phyloP scores from a whole-genome alignment of 35 echinoderm and acorn worm genomes.

The Ophiothrix spiculata region DNA sequence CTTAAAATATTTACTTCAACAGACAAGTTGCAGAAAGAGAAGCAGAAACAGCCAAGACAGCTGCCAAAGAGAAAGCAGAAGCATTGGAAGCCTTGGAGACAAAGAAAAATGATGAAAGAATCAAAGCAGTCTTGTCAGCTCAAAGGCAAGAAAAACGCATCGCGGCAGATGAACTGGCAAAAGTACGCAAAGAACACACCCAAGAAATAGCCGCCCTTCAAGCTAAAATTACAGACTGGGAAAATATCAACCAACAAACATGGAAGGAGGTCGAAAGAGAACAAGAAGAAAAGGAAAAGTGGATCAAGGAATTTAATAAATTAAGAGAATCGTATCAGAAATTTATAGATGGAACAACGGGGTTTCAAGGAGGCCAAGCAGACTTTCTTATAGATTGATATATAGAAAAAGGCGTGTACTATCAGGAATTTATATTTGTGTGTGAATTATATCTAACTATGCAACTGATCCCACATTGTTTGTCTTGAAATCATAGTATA shows the following conservation, averaged over 20 bases:
- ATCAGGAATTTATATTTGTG: too few relatives aligned
- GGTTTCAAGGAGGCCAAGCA: slow-evolving; percentile 41
- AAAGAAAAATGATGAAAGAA: slow-evolving; percentile 38
- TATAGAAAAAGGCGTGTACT: too few relatives aligned
- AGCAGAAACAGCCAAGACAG: slow-evolving; percentile 12
- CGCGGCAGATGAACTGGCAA: slow-evolving; percentile 42
- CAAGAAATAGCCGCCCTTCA: slow-evolving; percentile 30
- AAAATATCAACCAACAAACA: slow-evolving; percentile 41
- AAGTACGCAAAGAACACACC: slow-evolving; percentile 28
- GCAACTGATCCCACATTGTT: too few relatives aligned
- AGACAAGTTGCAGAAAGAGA: slow-evolving; percentile 42
- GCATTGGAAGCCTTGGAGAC: slow-evolving; percentile 37
- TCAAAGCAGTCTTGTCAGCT: slow-evolving; percentile 23
- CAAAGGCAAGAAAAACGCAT: slow-evolving; percentile 46
- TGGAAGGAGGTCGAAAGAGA: slow-evolving; percentile 34
- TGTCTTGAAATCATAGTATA: too few relatives aligned
- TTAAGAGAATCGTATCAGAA: slow-evolving; percentile 46
- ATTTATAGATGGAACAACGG: slow-evolving; percentile 51
- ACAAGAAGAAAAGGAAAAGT: slow-evolving; percentile 34
- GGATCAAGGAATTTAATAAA: slow-evolving; percentile 26
- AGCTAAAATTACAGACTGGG: slow-evolving; percentile 39
- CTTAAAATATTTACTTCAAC: too few relatives aligned
- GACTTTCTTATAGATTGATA: slow-evolving; percentile 56
- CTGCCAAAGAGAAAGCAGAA: slow-evolving; percentile 13
- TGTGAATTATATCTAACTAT: too few relatives aligned